Evolutionary conservation across 2,113 vertebrate species (phyloP).

Genomic region (Peromyscus polionotus): DNA sequence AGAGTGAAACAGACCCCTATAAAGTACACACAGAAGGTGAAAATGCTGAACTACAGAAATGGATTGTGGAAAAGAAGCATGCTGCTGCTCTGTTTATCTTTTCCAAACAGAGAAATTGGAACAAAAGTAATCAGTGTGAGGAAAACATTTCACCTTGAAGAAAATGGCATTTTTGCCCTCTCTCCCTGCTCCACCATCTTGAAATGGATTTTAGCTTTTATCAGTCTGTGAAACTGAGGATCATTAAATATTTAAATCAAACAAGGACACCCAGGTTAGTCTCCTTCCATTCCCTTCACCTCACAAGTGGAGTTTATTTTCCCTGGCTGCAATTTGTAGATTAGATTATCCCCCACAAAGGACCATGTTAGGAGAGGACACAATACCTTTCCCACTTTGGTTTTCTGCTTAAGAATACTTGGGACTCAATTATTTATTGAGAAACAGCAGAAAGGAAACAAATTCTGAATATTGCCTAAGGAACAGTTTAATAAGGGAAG

Average conservation of each 20-base stretch:
- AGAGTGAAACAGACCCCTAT: not conserved
- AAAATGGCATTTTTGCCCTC: not conserved
- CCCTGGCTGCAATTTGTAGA: conserved; percentile 21
- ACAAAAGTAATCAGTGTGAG: not conserved
- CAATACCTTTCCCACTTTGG: not conserved
- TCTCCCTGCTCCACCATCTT: not conserved
- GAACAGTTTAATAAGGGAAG: not conserved
- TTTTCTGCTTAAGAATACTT: not conserved
- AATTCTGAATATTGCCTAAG: not conserved
- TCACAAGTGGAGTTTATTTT: not conserved
- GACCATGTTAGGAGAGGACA: not conserved
- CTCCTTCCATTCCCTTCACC: not conserved
- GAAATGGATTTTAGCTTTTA: not conserved
- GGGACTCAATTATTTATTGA: conserved; percentile 13
- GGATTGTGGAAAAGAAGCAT: not conserved
- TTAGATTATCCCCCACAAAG: not conserved
- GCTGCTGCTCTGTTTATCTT: not conserved
- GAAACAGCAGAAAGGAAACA: not conserved
- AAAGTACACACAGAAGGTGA: not conserved
- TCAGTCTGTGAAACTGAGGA: conserved; percentile 13
- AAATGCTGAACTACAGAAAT: not conserved
- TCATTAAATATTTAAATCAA: not conserved
- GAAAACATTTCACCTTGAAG: not conserved
- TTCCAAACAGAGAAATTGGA: not conserved
- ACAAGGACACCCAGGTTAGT: not conserved